Evolutionary conservation across 2,888 invertebrate genomes (phyloP).

Genomic region (Zootermopsis nevadensis): DNA sequence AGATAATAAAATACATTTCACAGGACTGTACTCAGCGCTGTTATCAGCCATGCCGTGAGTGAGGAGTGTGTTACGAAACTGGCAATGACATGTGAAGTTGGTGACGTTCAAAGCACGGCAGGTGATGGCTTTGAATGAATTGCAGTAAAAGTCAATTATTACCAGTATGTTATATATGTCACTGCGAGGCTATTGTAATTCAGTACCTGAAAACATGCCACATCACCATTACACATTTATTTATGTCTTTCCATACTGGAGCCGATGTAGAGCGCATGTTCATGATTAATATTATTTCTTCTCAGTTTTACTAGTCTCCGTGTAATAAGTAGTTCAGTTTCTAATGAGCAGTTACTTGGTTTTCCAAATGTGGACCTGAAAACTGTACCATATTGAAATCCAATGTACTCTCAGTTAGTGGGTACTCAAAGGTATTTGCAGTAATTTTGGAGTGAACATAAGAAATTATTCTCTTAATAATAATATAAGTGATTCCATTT

Average conservation of each 20-base stretch:
- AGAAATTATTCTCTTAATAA: no score
- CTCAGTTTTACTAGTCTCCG: no score
- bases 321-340: no score
- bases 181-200: neutral
- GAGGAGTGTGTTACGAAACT: neutral
- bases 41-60: neutral
- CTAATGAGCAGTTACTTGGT: no score
- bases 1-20: constrained; percentile 3
- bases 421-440: no score
- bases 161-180: neutral
- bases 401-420: no score
- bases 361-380: no score
- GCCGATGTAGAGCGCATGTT: neutral
- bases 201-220: constrained; percentile 9
- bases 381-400: no score
- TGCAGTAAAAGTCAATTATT: neutral
- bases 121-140: neutral
- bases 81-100: neutral
- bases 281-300: neutral
- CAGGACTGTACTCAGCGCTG: neutral
- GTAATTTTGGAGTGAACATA: no score
- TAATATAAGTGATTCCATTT: no score
- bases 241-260: neutral
- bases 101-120: neutral
- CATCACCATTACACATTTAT: neutral